Conservation (phyloP, 2,797 vertebrate species). For the Crocodylus rhombifer region DNA sequence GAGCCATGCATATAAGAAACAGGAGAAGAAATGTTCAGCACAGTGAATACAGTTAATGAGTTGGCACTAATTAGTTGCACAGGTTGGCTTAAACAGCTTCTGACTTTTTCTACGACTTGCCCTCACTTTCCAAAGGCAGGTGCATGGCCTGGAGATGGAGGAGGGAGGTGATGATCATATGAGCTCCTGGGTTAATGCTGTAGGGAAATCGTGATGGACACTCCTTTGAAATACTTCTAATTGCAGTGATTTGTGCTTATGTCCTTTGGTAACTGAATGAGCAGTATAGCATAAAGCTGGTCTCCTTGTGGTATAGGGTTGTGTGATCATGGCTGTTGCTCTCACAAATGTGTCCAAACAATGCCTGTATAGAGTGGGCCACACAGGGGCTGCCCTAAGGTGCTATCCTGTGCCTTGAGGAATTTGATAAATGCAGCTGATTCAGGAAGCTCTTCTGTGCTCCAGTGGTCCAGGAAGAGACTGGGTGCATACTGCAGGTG, state of each 20-base stretch:
- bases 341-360: background rate
- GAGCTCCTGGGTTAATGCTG: background rate
- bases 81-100: background rate
- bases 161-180: background rate
- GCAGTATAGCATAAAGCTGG: background rate
- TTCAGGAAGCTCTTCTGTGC: background rate
- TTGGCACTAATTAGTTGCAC: background rate
- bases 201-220: background rate
- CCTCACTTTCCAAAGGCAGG: background rate
- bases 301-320: background rate
- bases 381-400: accelerated
- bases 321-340: background rate
- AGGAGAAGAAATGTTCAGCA: background rate
- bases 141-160: background rate
- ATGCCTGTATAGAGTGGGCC: accelerated
- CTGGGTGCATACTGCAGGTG: background rate
- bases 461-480: background rate
- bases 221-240: background rate
- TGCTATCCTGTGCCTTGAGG: background rate
- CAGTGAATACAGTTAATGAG: background rate
- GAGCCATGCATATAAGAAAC: background rate
- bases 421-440: background rate
- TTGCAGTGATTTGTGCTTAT: background rate
- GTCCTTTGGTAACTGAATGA: background rate
- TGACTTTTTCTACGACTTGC: background rate